Base-by-base conservation (phyloP, 2,113 vertebrate species). In the Brachyistius frenatus region DNA sequence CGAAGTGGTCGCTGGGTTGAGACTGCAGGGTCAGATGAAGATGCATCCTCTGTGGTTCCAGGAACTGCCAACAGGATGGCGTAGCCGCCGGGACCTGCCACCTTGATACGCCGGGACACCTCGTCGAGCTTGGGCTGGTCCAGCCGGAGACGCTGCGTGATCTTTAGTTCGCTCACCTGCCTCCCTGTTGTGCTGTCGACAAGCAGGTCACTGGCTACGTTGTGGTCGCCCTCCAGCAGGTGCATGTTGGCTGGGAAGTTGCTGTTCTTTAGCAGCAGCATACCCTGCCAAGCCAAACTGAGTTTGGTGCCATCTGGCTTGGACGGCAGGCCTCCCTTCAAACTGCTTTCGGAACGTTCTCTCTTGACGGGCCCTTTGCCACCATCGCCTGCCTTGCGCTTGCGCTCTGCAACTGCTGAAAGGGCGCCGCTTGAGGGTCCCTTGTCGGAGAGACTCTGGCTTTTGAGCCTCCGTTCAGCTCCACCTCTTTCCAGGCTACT, bases 111-210 rank as follows among this genome's bases (percentile, higher is more conserved):
- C 0, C 98, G 96, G 39, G 97, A 98, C 61, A 99, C 98, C 94
- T 99, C 98, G 58, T 99, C 98, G 66, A 99, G 94, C 91, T 99
- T 99, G 89, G 98, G 98, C 93, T 99, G 98, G 95, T 99, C 98
- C 92, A 99, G 95, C 1, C 98, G 97, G 16, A 99, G 96, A 23
- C 98, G 97, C 13, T 99, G 98, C 2, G 98, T 99, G 94, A 99
- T 99, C 95, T 99, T 99, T 78, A 99, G 95, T 92, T 99, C 97
- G 64, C 94, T 95, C 72, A 99, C 96, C 81, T 96, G 98, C 66
- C 96, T 95, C 14, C 98, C 96, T 0, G 96, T 96, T 0, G 96
- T 76, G 88, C 96, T 95, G 66, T 99, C 97, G 55, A 96, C 88
- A 0, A 99, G 96, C 66, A 99, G 96, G 78, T 96, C 96, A 75